Percentiles rank a stretch among this genome's conserved stretches.
Evolutionary conservation across 2,888 invertebrate species (phyloP).

Genomic region (Plagodis pulveraria): DNA sequence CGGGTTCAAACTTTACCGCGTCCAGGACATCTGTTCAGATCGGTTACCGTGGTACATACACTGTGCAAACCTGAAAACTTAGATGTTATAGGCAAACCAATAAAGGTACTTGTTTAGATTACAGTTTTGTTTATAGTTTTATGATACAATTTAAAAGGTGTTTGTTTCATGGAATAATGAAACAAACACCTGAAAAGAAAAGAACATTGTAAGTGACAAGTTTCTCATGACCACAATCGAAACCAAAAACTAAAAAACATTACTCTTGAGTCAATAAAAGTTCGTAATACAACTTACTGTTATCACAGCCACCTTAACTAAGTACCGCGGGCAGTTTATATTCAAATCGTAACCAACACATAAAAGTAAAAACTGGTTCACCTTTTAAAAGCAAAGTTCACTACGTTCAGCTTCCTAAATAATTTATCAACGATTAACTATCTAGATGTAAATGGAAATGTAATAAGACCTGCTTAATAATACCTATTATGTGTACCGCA

Average conservation of each 20-base stretch:
- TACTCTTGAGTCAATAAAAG: neutral
- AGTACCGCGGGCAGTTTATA: conserved; percentile 47
- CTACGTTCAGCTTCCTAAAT: conserved; percentile 64
- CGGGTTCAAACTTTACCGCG: no score
- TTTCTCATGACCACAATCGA: neutral
- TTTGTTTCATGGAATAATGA: no score
- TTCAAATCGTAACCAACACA: conserved; percentile 54
- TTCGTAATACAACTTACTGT: conserved; percentile 8
- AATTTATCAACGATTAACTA: conserved; percentile 53
- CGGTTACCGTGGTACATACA: no score
- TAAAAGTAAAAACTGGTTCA: conserved; percentile 70
- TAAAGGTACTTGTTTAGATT: no score
- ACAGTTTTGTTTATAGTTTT: no score
- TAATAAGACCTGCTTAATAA: conserved; percentile 26
- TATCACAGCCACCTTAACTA: conserved; percentile 26
- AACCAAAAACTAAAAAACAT: no score
- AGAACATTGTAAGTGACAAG: no score
- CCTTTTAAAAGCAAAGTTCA: conserved; percentile 69
- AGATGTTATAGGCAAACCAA: no score
- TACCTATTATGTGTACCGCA: conserved; percentile 13
- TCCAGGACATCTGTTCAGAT: no score
- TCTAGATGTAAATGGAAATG: conserved; percentile 29
- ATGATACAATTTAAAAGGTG: no score
- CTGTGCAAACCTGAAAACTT: no score
- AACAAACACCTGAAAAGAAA: no score